Evolutionary conservation across 2,888 invertebrate genomes (phyloP).

Genomic region (Lochmaea crataegi): DNA sequence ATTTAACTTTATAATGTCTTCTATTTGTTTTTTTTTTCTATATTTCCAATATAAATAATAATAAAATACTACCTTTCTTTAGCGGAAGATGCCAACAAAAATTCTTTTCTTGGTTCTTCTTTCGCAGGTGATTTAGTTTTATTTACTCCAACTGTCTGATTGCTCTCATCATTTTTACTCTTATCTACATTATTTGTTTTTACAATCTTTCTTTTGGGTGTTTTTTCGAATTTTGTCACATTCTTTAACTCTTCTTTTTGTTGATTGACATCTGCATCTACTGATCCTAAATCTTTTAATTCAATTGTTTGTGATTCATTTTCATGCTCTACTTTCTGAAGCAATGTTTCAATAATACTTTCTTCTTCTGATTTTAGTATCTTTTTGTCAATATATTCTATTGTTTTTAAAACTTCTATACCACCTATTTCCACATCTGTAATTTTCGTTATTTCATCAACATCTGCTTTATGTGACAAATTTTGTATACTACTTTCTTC

Average conservation of each 20-base stretch:
- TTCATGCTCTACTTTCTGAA: no score
- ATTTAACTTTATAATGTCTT: no score
- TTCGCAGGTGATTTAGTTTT: neutral
- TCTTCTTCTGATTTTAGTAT: neutral
- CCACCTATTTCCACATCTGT: neutral
- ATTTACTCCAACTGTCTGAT: neutral
- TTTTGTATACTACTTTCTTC: neutral
- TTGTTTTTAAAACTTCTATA: slow-evolving; percentile 5
- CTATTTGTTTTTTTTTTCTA: no score
- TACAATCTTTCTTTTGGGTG: neutral
- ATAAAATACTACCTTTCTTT: slow-evolving; percentile 69
- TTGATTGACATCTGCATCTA: neutral
- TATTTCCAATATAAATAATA: neutral
- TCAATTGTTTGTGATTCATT: neutral
- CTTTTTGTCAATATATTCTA: slow-evolving; percentile 30
- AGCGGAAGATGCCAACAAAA: slow-evolving; percentile 76
- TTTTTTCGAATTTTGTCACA: neutral
- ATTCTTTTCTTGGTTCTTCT: slow-evolving; percentile 61
- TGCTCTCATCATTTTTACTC: neutral
- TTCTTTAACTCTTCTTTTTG: neutral
- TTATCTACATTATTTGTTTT: neutral
- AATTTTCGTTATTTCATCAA: no score
- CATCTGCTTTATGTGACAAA: neutral
- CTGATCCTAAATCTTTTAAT: neutral
- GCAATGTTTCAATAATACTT: no score